Evolutionary conservation across 1,140 invertebrate genomes (phyloP), one percentile per base, ranked within the genome.

Genomic region (Pseudomyrmex dendroicus): DNA sequence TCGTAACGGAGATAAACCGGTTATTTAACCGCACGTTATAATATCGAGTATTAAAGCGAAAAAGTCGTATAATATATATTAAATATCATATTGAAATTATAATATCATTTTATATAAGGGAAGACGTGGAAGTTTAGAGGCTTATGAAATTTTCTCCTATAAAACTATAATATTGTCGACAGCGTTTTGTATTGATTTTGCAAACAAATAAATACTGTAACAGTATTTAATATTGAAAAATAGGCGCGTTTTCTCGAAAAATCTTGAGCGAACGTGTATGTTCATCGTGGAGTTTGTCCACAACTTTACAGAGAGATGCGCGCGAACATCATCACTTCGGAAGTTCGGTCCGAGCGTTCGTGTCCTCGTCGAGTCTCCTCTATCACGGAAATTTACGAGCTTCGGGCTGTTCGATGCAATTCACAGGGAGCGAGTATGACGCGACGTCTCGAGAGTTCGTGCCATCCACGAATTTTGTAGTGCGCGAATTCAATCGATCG

Each of bases 311-410:
- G n/a, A 72, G n/a, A 72, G 54, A 25, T 72, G 68, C 17, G 15
- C 50, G 35, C n/a, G 68, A n/a, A 62, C 56, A 59, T 9, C 57
- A 15, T 25, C 44, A 20, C 22, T 48, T 20, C 57, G 44, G 20
- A 70, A 59, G 54, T 80, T 67, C 35, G 56, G 17, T 15, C 20
- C 67, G 62, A 25, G 50, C 50, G 50, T 50, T 10, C 50, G 68
- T 74, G 66, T 78, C 62, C 70, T 25, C 57, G 20, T 77, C 66
- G 52, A 72, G 52, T n/a, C 52, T 78, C 67, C 82, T 77, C 85
- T 57, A 86, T 86, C 85, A 63, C 44, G 61, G 3, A 73, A 85
- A 87, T 87, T 87, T 85, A 87, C 83, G 83, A 85, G 70, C 70
- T 13, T 22, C 35, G 59, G 10, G 48, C 56, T 50, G 70, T 25